A percentile compares a stretch with the other conserved stretches of the same genome.
These are phyloP conservation scores for Cancer borealis DNA, from an alignment of 2,888 invertebrate genomes.

Conservation along the genomic window DNA sequence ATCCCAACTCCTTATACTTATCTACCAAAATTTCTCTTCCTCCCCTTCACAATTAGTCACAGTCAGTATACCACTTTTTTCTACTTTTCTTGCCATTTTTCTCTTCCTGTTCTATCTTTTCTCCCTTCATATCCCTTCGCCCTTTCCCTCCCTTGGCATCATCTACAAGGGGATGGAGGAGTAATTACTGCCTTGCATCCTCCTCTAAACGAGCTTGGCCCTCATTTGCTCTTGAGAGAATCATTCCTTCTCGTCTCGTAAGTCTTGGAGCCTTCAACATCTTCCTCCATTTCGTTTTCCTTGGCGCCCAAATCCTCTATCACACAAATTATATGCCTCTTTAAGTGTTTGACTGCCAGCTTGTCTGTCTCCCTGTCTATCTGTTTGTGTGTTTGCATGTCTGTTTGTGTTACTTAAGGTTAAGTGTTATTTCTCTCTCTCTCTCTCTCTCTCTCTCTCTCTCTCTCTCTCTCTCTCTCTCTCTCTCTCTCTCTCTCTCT, in stretches of 20 bases:
- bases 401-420: background rate
- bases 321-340: background rate
- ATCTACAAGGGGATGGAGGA: background rate
- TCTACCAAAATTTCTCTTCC: background rate
- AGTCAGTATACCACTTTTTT: no score
- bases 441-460: conserved; percentile 32
- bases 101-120: no score
- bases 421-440: background rate
- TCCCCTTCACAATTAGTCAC: background rate
- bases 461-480: conserved; percentile 31
- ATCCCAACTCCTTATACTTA: background rate
- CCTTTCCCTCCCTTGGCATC: background rate
- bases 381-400: background rate
- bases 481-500: conserved; percentile 17
- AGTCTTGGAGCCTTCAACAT: background rate
- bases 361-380: background rate
- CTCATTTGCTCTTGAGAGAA: background rate
- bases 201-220: background rate
- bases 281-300: background rate
- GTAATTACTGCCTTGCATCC: conserved; percentile 7
- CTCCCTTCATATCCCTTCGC: background rate
- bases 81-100: no score
- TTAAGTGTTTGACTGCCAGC: background rate
- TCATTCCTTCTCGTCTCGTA: background rate
- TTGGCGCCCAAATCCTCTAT: background rate